Evolutionary conservation across 2,113 vertebrate genomes (phyloP).

Genomic region (Galemys pyrenaicus): DNA sequence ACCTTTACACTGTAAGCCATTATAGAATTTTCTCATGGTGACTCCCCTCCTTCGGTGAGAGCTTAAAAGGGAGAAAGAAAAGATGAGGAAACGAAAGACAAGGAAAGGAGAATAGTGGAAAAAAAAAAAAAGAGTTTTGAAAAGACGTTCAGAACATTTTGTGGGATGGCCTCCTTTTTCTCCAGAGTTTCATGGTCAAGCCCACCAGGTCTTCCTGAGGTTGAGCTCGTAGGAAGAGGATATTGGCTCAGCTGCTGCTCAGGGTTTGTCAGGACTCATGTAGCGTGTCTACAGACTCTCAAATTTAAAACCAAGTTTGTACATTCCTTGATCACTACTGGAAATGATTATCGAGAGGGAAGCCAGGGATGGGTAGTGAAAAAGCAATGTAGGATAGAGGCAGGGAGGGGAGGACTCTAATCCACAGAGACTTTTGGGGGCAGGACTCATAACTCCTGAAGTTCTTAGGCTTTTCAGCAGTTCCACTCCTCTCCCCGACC

Average conservation of each 20-base stretch:
- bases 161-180: background rate
- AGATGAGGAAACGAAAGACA: background rate
- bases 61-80: background rate
- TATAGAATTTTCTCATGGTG: background rate
- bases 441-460: background rate
- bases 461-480: background rate
- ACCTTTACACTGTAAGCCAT: rapidly evolving
- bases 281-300: background rate
- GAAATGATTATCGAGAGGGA: background rate
- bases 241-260: background rate
- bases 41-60: background rate
- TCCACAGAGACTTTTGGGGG: background rate
- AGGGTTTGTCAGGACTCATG: background rate
- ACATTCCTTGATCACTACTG: background rate
- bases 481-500: background rate
- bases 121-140: background rate
- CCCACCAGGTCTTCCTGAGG: background rate
- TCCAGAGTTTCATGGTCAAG: background rate
- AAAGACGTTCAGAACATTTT: background rate
- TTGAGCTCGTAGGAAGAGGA: background rate
- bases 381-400: background rate
- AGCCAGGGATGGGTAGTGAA: background rate
- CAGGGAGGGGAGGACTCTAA: background rate
- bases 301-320: background rate
- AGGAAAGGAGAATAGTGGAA: background rate